Base-by-base conservation (phyloP, 2,113 vertebrate genomes). In the Falcunculus frontatus region DNA sequence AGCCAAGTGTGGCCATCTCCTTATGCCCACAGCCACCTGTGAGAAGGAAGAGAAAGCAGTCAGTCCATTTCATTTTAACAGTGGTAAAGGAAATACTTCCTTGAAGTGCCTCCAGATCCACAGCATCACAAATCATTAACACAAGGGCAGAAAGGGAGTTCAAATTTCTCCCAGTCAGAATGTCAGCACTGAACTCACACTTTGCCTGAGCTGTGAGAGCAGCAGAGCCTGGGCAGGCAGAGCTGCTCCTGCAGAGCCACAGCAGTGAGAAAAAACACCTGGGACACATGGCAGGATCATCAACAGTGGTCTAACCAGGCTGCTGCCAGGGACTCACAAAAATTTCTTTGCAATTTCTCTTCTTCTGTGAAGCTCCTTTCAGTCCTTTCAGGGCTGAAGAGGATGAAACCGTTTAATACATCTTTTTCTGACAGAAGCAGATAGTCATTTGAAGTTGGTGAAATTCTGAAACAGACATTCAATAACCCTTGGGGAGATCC, bases 211-310 rank as follows among this genome's bases (percentile, higher is more conserved):
- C 5, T 19, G 20, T 21, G 60, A 4, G 0, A 5, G 78, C 25
- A 39, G 73, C 29, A 27, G 56, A n/a, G 12, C 21, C 39, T 19
- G 35, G 46, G 32, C 52, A 19, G 25, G 35, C 56, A 75, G 41
- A 80, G 50, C 74, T 65, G 62, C 23, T 15, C 35, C 59, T 63
- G 23, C 18, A 44, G 17, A 23, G 22, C 13, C 39, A 41, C 35
- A 23, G 18, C 41, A 26, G 37, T 26, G 41, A 32, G 30, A 13
- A 63, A 52, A 60, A 60, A 5, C 9, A 4, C 21, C 29, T 33
- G 5, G 4, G 23, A 10, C 26, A 11, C 1, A 0, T 4, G 20
- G n/a, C 2, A 49, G 25, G 23, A 16, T 30, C 29, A 11, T 11
- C 1, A 6, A 11, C 30, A 52, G 37, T 4, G 1, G 1, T 3